phyloP scores from a whole-genome alignment of 2,888 invertebrate species.

The Orchestes rusci region DNA sequence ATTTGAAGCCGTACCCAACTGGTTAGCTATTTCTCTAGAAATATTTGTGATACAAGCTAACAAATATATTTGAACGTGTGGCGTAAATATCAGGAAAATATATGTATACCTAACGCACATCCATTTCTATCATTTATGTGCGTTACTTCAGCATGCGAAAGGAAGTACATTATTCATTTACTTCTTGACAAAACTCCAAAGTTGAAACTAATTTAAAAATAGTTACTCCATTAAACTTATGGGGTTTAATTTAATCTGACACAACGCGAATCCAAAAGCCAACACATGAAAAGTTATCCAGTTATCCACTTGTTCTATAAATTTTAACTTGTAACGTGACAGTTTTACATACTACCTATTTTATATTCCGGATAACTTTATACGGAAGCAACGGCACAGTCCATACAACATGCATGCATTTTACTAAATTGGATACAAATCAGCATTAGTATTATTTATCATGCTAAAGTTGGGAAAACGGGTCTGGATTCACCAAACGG shows the following conservation, averaged over 20 bases:
- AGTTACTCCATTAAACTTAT: conserved; percentile 29
- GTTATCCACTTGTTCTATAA: conserved; percentile 43
- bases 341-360: conserved; percentile 40
- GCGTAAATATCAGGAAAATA: too few species aligned
- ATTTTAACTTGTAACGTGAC: conserved; percentile 41
- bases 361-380: conserved; percentile 34
- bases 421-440: conserved; percentile 26
- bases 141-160: too few species aligned
- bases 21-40: too few species aligned
- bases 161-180: too few species aligned
- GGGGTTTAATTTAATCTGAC: conserved; percentile 40
- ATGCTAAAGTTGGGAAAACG: conserved; percentile 21
- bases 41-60: too few species aligned
- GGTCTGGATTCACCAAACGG: conserved; percentile 17
- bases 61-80: too few species aligned
- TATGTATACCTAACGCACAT: too few species aligned
- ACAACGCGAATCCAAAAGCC: conserved; percentile 32
- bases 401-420: conserved; percentile 23
- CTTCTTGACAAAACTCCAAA: too few species aligned
- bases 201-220: too few species aligned
- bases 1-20: too few species aligned
- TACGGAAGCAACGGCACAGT: conserved; percentile 18
- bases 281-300: conserved; percentile 39
- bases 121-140: too few species aligned
- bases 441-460: conserved; percentile 26